Conservation (phyloP, 2,888 invertebrate species). For the Lottia gigantea region DNA sequence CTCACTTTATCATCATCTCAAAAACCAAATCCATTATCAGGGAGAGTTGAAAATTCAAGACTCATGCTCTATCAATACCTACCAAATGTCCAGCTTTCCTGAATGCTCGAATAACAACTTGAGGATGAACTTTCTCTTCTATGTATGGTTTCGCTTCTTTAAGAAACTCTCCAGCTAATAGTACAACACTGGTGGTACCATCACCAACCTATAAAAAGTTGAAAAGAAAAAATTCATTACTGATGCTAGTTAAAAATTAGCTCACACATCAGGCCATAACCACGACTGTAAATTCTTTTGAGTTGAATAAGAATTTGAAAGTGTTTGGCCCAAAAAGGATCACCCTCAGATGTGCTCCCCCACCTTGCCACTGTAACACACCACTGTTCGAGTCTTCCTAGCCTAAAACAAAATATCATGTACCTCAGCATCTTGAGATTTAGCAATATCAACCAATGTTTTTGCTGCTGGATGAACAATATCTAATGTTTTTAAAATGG, state of each 20-base stretch:
- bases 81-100: constrained; percentile 83
- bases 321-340: no score
- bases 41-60: background rate
- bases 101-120: constrained; percentile 89
- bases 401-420: constrained; percentile 33
- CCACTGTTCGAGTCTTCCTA: no score
- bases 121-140: constrained; percentile 96
- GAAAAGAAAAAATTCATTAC: no score
- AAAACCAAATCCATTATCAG: background rate
- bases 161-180: constrained; percentile 93
- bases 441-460: constrained; percentile 97
- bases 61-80: background rate
- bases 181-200: constrained; percentile 97
- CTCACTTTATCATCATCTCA: background rate
- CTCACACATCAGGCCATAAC: no score
- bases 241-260: no score
- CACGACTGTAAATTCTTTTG: no score
- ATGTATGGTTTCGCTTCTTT: constrained; percentile 94
- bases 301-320: no score
- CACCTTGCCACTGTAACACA: no score
- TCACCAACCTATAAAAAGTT: constrained; percentile 85
- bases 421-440: constrained; percentile 98
- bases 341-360: no score
- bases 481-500: constrained; percentile 97
- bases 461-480: constrained; percentile 98